Evolutionary conservation across 2,797 vertebrate genomes (phyloP).

Genomic region (Chaenodraco wilsoni): DNA sequence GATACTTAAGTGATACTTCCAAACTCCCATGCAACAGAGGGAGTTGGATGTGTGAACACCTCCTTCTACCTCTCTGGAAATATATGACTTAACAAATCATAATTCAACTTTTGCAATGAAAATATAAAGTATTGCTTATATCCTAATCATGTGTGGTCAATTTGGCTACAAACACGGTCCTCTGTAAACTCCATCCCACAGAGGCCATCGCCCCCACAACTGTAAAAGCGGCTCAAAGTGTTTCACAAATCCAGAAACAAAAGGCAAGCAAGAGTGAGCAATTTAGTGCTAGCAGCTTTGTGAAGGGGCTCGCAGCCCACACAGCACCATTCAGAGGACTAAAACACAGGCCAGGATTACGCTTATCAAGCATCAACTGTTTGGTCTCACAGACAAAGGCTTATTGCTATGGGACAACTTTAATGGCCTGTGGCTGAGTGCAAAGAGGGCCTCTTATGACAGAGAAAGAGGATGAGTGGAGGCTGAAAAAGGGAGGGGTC

Average conservation of each 20-base stretch:
- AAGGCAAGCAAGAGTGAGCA: slow-evolving; percentile 77
- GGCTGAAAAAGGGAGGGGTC: slow-evolving; percentile 42
- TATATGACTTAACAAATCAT: not conserved
- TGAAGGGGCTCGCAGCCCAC: slow-evolving; percentile 78
- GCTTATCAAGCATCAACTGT: slow-evolving; percentile 81
- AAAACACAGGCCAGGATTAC: slow-evolving; percentile 73
- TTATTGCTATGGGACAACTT: slow-evolving; percentile 75
- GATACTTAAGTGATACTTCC: no score
- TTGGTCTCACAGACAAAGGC: slow-evolving; percentile 76
- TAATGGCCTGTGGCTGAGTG: slow-evolving; percentile 73
- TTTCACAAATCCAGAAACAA: slow-evolving; percentile 80
- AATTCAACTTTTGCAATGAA: slow-evolving; percentile 22
- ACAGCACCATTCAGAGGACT: slow-evolving; percentile 72
- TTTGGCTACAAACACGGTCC: slow-evolving; percentile 39
- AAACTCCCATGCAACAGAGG: no score
- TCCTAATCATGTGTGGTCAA: slow-evolving; percentile 52
- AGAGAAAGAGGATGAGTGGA: slow-evolving; percentile 46
- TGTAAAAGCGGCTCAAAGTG: slow-evolving; percentile 75
- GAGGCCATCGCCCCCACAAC: slow-evolving; percentile 67
- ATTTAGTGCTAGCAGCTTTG: slow-evolving; percentile 75
- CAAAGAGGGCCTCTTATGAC: slow-evolving; percentile 66
- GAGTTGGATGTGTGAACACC: no score
- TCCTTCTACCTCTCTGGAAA: no score
- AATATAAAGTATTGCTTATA: slow-evolving; percentile 19
- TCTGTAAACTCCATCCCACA: slow-evolving; percentile 70